Conservation (phyloP, 2,797 vertebrate species). For the Coluber constrictor region DNA sequence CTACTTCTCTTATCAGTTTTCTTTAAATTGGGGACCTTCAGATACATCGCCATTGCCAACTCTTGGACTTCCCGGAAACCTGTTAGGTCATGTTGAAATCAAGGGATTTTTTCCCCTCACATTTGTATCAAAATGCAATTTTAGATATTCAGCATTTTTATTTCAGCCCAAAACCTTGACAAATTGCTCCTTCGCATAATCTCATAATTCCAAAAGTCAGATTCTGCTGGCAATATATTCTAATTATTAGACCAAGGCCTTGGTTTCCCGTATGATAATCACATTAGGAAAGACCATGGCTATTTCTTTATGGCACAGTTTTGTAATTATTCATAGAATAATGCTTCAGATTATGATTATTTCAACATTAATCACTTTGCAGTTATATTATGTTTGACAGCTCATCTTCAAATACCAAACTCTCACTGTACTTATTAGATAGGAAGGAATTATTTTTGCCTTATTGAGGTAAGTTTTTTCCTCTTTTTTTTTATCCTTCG, state of each 20-base stretch:
- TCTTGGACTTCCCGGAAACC: not conserved
- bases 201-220: constrained; percentile 30
- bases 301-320: not conserved
- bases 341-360: not conserved
- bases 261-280: not conserved
- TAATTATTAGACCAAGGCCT: not conserved
- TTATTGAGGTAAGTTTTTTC: not conserved
- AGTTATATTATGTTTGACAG: constrained; percentile 7
- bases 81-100: not conserved
- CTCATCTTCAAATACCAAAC: constrained; percentile 9
- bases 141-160: not conserved
- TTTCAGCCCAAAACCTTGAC: constrained; percentile 12
- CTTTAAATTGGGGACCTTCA: not conserved
- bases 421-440: not conserved
- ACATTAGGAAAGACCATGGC: not conserved
- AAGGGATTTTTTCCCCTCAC: not conserved
- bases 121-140: not conserved
- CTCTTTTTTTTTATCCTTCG: not conserved
- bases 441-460: constrained; percentile 25
- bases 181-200: not conserved
- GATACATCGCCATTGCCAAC: not conserved
- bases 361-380: constrained; percentile 27
- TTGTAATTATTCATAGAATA: constrained; percentile 2
- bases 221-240: not conserved
- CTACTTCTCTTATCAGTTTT: not conserved